These are phyloP conservation scores for Bombus superbus DNA, from an alignment of 1,140 invertebrate genomes.

Conservation along the genomic window DNA sequence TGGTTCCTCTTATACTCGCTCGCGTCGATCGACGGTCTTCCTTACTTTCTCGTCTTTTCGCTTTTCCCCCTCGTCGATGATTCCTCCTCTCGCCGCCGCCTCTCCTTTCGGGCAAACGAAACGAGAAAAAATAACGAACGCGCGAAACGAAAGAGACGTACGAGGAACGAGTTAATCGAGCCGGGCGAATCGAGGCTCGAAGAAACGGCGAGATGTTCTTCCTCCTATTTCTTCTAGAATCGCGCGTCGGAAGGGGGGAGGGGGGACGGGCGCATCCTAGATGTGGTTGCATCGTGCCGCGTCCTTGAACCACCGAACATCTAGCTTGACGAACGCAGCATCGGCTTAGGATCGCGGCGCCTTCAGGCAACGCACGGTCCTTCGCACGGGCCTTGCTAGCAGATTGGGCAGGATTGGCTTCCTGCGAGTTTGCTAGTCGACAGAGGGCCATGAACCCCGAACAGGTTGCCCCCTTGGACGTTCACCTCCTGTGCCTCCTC, in stretches of 20 bases:
- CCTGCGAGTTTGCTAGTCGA: conserved; percentile 80
- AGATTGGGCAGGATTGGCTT: conserved; percentile 78
- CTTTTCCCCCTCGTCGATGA: conserved; percentile 57
- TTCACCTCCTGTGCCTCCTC: conserved; percentile 80
- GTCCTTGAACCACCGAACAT: conserved; percentile 28
- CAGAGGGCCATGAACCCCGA: conserved; percentile 83
- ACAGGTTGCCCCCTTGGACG: conserved; percentile 83
- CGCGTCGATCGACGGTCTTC: conserved; percentile 50
- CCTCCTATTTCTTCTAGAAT: background rate
- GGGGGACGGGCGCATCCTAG: background rate
- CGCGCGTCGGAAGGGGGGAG: background rate
- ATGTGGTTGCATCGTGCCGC: background rate
- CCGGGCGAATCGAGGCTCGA: background rate
- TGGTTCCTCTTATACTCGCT: conserved; percentile 68
- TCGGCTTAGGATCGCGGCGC: background rate
- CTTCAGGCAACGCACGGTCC: conserved; percentile 62
- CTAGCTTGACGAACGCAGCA: conserved; percentile 19
- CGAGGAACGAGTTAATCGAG: background rate
- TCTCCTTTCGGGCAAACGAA: background rate
- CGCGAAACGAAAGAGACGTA: background rate
- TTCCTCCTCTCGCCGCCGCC: background rate
- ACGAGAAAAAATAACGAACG: background rate
- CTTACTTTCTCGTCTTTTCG: conserved; percentile 45
- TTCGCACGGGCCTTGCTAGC: conserved; percentile 74
- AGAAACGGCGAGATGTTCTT: no score